Conservation (phyloP, 2,113 vertebrate species). For the Callionymus lyra region DNA sequence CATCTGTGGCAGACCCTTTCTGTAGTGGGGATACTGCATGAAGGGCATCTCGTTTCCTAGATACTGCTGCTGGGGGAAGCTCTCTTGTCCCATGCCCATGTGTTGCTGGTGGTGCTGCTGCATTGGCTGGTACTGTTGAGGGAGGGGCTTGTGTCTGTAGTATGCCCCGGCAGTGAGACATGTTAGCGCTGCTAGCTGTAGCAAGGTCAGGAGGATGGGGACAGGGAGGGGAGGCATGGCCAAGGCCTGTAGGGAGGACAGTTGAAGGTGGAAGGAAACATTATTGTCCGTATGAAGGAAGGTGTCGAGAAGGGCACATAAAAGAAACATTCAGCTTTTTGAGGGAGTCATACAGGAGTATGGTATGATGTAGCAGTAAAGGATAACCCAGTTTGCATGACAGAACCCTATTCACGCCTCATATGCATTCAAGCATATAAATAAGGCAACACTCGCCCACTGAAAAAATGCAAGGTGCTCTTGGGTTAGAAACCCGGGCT, state of each 20-base stretch:
- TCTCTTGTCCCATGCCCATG: slow-evolving; percentile 78
- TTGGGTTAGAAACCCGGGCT: too few relatives aligned
- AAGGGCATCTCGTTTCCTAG: slow-evolving; percentile 83
- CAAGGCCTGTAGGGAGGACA: slow-evolving; percentile 45
- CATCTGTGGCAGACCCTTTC: slow-evolving; percentile 82
- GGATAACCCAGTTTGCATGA: too few relatives aligned
- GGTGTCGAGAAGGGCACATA: too few relatives aligned
- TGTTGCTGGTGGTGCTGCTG: slow-evolving; percentile 84
- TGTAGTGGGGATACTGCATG: slow-evolving; percentile 83
- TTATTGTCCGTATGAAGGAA: too few relatives aligned
- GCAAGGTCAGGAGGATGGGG: slow-evolving; percentile 43
- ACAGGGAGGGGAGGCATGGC: slow-evolving; percentile 42
- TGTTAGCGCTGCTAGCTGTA: slow-evolving; percentile 66
- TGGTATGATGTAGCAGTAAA: too few relatives aligned
- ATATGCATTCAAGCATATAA: too few relatives aligned
- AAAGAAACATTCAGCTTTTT: too few relatives aligned
- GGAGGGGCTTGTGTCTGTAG: slow-evolving; percentile 86
- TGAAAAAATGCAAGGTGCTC: not conserved
- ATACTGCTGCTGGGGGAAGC: slow-evolving; percentile 74
- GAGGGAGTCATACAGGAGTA: too few relatives aligned
- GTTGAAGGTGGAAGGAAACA: not conserved
- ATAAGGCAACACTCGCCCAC: not conserved
- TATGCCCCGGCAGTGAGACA: slow-evolving; percentile 74
- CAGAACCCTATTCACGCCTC: too few relatives aligned
- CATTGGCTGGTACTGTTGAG: slow-evolving; percentile 75